These are phyloP conservation scores for Aplysina aerophoba DNA, from an alignment of 37 sponge, comb jelly and placozoan genomes.

Conservation along the genomic window DNA sequence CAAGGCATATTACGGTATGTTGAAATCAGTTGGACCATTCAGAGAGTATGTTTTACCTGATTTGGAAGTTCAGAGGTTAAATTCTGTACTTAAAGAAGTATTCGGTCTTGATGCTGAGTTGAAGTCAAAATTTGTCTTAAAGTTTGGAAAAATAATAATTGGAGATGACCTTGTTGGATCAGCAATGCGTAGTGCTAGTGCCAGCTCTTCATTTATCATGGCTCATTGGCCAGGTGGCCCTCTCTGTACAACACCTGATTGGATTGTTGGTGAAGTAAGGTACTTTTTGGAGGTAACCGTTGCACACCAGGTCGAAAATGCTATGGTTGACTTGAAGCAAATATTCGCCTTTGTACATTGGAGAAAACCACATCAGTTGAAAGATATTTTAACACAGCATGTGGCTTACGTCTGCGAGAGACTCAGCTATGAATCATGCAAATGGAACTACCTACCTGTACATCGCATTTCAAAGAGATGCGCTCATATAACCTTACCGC, in stretches of 20 bases:
- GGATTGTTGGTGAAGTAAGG: slow-evolving; percentile 32
- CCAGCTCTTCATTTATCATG: slow-evolving; percentile 36
- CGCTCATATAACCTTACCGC: slow-evolving; percentile 11
- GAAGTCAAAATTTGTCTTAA: background rate
- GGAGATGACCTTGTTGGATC: slow-evolving; percentile 51
- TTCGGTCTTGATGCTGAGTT: background rate
- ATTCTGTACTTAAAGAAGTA: background rate
- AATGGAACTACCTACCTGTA: slow-evolving; percentile 49
- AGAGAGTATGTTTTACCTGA: background rate
- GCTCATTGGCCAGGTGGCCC: slow-evolving; percentile 42
- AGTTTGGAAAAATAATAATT: slow-evolving; percentile 6
- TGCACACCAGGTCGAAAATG: background rate
- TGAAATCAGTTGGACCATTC: slow-evolving; percentile 13
- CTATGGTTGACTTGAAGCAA: too few species aligned
- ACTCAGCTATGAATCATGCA: background rate
- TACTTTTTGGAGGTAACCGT: slow-evolving; percentile 23
- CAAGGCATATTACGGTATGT: background rate
- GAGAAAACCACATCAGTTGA: slow-evolving; percentile 35
- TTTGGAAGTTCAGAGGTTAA: slow-evolving; percentile 1
- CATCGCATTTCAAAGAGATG: slow-evolving; percentile 47
- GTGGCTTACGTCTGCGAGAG: slow-evolving; percentile 36
- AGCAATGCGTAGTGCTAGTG: slow-evolving; percentile 2
- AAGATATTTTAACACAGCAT: slow-evolving; percentile 33
- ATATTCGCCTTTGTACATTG: slow-evolving; percentile 52
- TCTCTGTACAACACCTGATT: slow-evolving; percentile 12